Evolutionary conservation across 2,113 vertebrate species (phyloP).

Genomic region (Zosterops lateralis): DNA sequence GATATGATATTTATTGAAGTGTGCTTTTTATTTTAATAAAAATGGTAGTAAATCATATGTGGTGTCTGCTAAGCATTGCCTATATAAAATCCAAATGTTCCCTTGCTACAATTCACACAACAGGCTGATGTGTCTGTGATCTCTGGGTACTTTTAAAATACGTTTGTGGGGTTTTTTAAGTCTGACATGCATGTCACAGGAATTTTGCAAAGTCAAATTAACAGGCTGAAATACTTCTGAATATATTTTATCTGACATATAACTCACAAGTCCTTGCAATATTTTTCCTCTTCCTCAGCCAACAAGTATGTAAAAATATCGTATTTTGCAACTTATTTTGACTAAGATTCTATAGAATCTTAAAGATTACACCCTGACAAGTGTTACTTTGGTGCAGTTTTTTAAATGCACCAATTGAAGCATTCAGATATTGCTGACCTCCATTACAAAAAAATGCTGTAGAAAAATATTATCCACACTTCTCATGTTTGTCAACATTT

Average conservation of each 20-base stretch:
- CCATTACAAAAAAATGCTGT: neutral
- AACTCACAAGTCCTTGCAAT: neutral
- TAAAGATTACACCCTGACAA: neutral
- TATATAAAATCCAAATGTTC: neutral
- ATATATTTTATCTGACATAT: neutral
- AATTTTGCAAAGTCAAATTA: neutral
- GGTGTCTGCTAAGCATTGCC: neutral
- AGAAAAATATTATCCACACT: neutral
- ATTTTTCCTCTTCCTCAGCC: neutral
- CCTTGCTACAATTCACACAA: neutral
- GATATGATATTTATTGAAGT: neutral
- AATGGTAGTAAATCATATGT: neutral
- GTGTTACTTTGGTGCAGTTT: neutral
- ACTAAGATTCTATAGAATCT: neutral
- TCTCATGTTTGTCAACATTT: neutral
- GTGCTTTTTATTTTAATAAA: slow-evolving; percentile 15
- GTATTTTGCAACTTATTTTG: neutral
- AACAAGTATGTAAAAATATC: neutral
- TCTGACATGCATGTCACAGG: neutral
- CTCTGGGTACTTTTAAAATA: neutral
- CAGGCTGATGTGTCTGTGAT: neutral
- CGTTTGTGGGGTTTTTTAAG: neutral
- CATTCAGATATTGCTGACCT: neutral
- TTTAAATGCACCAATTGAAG: neutral
- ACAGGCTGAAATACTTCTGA: neutral